Conservation (phyloP, 2,797 vertebrate species). For the Pyrocephalus nanus region DNA sequence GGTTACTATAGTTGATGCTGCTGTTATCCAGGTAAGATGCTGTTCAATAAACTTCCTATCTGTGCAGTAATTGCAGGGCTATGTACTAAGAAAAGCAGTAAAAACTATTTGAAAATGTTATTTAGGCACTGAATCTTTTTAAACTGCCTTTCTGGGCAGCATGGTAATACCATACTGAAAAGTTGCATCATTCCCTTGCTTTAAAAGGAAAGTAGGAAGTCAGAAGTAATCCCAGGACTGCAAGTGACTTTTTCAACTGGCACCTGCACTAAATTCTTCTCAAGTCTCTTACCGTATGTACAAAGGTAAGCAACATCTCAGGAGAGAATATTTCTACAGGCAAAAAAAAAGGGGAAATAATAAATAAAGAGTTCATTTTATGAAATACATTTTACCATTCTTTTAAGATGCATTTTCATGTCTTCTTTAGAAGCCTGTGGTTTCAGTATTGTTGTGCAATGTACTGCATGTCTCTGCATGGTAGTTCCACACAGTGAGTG, state of each 20-base stretch:
- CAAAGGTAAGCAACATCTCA: background rate
- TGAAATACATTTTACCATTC: background rate
- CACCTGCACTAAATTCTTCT: background rate
- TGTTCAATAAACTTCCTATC: background rate
- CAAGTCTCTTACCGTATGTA: background rate
- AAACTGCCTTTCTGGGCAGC: background rate
- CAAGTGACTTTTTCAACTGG: constrained; percentile 26
- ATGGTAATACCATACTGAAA: background rate
- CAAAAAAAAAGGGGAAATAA: rapidly evolving
- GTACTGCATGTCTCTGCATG: background rate
- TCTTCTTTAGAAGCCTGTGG: background rate
- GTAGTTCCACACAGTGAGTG: background rate
- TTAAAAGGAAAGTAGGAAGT: background rate
- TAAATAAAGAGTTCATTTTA: rapidly evolving
- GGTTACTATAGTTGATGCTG: background rate
- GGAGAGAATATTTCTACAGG: background rate
- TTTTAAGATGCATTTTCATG: background rate
- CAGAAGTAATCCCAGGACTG: background rate
- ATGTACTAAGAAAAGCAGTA: background rate
- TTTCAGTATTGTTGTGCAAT: background rate
- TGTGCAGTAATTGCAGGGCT: background rate
- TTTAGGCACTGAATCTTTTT: background rate
- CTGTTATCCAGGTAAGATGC: background rate
- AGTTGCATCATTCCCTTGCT: background rate
- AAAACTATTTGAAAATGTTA: background rate